Base-by-base conservation (phyloP, 2,888 invertebrate genomes). In the Teinopalpus imperialis region DNA sequence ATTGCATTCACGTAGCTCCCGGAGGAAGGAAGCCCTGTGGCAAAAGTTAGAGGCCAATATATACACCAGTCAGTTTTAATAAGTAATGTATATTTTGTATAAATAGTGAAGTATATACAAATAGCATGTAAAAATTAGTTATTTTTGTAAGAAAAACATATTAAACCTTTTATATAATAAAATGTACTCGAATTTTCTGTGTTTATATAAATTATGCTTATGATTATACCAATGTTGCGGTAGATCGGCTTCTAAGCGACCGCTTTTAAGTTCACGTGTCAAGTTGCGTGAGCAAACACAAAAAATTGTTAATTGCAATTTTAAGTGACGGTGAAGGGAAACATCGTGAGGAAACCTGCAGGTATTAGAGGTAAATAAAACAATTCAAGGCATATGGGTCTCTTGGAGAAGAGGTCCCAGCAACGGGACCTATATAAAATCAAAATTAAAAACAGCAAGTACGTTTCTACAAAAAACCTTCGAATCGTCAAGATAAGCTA, bases 11-110 rank as follows among this genome's bases (percentile, higher is more conserved):
- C 61, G 64, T 69, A 66, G 69, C 69, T 74, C 63, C 53, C 66
- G 68, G 76, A 81, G 77, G 74, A 68, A 69, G 56, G 45, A 53
- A 34, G 35, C 43, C 44, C 47, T 30, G 42, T 43, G 48, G 42
- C 43, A 46, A 40, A 40, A 35, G 45, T 21, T 29, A 43, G 62
- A 55, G 54, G 53, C 68, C 67, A 71, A 70, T 68, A 61, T 69
- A 66, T 75, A 74, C 78, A 74, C 78, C 74, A 82, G 82, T 82
- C 82, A 81, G 60, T 67, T 72, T 69, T 48, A 51, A 32, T 12
- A 41, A 50, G 40, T 40, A 49, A 49, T 56, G 53, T 58, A 53
- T 45, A 54, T 48, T 46, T 60, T 58, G 55, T 52, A 52, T 49
- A 49, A 53, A 53, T 39, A 47, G 36, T 48, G 50, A 9, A 24